Evolutionary conservation across 2,888 invertebrate species (phyloP).

Genomic region (Cyclophora punctaria): DNA sequence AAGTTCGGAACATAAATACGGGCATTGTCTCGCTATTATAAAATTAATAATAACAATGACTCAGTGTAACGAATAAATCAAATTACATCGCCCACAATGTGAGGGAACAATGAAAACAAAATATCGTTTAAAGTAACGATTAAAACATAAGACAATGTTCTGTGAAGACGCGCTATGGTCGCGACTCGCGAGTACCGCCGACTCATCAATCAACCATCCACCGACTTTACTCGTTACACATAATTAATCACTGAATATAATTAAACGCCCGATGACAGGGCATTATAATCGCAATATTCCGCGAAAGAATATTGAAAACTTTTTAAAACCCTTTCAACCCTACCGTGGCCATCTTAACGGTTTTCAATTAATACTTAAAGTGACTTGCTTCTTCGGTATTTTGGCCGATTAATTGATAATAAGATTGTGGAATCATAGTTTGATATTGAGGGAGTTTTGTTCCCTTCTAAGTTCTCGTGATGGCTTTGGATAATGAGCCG

Average conservation of each 20-base stretch:
- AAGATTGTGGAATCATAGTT: constrained; percentile 15
- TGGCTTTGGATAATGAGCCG: constrained; percentile 41
- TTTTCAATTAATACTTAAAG: constrained; percentile 14
- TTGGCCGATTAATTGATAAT: constrained; percentile 18
- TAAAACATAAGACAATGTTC: constrained; percentile 59
- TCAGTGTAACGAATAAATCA: constrained; percentile 57
- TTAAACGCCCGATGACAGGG: constrained; percentile 71
- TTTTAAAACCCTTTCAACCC: constrained; percentile 30
- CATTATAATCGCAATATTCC: constrained; percentile 50
- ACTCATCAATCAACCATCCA: constrained; percentile 65
- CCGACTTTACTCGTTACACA: constrained; percentile 57
- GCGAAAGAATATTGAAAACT: constrained; percentile 34
- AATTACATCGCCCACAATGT: constrained; percentile 55
- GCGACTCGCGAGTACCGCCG: too few relatives aligned
- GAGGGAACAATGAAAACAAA: constrained; percentile 57
- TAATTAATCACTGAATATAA: constrained; percentile 72
- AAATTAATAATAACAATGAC: constrained; percentile 67
- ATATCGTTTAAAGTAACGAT: constrained; percentile 65
- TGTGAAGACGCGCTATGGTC: constrained; percentile 37
- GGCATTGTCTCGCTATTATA: constrained; percentile 49
- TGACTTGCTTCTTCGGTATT: constrained; percentile 25
- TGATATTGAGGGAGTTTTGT: constrained; percentile 14
- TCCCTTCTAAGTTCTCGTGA: constrained; percentile 21
- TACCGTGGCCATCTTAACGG: constrained; percentile 15
- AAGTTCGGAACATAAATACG: constrained; percentile 37